Percentiles rank a stretch among this genome's conserved stretches.
These are phyloP conservation scores for Galerucella nymphaeae DNA, from an alignment of 2,888 invertebrate genomes.

Conservation along the genomic window DNA sequence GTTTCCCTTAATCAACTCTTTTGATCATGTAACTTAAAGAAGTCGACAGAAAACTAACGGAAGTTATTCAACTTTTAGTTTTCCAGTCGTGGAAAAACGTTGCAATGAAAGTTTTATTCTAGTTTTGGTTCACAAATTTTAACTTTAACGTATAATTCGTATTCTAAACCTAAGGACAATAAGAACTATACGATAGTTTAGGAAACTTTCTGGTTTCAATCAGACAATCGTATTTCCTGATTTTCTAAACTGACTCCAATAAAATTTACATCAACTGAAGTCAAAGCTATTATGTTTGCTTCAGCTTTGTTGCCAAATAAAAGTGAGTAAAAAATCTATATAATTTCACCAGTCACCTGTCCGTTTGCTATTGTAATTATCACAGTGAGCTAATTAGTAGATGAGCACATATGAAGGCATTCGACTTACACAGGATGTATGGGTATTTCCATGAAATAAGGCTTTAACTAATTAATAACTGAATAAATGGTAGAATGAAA, in stretches of 20 bases:
- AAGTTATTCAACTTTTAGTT: constrained; percentile 4
- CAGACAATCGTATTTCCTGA: background rate
- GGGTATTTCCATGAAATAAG: no score
- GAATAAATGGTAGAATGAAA: no score
- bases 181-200: background rate
- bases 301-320: no score
- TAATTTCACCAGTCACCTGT: no score
- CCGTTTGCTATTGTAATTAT: no score
- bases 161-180: background rate
- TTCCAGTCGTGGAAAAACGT: background rate
- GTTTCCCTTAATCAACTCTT: background rate
- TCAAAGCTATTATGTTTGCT: background rate
- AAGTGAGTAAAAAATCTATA: no score
- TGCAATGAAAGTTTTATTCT: constrained; percentile 4
- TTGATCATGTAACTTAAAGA: constrained; percentile 1
- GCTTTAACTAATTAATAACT: no score
- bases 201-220: background rate
- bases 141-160: background rate
- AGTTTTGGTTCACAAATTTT: background rate
- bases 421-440: no score
- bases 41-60: background rate
- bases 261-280: background rate
- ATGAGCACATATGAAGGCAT: no score
- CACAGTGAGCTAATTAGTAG: no score
- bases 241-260: background rate